Evolutionary conservation across 2,888 invertebrate genomes (phyloP).

Genomic region (Gisinianus flammeolus): DNA sequence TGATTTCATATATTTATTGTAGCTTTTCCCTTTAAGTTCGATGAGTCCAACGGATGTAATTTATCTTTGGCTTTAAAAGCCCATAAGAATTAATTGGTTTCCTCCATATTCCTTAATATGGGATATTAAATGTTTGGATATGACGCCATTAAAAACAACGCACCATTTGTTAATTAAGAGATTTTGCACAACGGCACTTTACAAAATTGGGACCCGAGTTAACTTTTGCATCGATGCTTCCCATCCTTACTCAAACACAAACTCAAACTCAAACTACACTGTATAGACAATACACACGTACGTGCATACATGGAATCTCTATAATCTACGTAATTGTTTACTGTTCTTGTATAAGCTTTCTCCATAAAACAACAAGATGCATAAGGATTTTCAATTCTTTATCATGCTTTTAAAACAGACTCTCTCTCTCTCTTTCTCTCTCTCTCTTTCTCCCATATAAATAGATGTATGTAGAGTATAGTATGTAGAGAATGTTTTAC

Average conservation of each 20-base stretch:
- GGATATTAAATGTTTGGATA: neutral
- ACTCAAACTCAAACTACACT: no score
- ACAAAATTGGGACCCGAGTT: slow-evolving; percentile 25
- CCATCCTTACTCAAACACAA: neutral
- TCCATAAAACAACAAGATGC: no score
- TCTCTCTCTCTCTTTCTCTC: no score
- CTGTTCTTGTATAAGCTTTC: no score
- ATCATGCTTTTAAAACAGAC: no score
- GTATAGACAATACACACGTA: no score
- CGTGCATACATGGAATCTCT: no score
- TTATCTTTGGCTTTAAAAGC: slow-evolving; percentile 31
- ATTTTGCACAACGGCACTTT: slow-evolving; percentile 30
- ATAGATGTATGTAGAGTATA: no score
- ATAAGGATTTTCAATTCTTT: no score
- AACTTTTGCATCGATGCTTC: slow-evolving; percentile 21
- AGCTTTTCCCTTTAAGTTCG: slow-evolving; percentile 17
- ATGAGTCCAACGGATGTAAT: slow-evolving; percentile 29
- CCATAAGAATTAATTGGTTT: slow-evolving; percentile 35
- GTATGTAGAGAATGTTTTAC: no score
- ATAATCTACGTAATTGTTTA: no score
- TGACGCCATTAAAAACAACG: slow-evolving; percentile 4
- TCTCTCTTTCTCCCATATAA: no score
- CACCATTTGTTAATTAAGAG: slow-evolving; percentile 37
- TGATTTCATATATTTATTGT: slow-evolving; percentile 32
- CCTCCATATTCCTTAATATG: slow-evolving; percentile 19